Conservation (phyloP, 2,888 invertebrate genomes). For the Coelinius sp. region DNA sequence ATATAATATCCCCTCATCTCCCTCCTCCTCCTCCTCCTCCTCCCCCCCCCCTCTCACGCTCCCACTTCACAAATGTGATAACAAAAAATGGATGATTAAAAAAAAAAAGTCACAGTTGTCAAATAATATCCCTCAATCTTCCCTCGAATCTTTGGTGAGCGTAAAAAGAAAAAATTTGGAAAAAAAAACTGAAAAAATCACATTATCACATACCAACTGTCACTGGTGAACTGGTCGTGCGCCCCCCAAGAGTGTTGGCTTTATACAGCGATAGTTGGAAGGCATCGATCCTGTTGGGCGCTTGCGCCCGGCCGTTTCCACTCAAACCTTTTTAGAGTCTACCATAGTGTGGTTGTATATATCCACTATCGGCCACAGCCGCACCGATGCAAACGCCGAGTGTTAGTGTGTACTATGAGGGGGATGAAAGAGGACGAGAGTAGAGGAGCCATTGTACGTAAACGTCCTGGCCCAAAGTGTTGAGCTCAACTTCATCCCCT, state of each 20-base stretch:
- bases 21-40: too few relatives aligned
- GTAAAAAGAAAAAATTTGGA: background rate
- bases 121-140: too few relatives aligned
- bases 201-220: slow-evolving; percentile 54
- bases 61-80: too few relatives aligned
- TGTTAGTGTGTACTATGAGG: background rate
- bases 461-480: slow-evolving; percentile 24
- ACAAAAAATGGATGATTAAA: too few relatives aligned
- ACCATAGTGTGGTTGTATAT: slow-evolving; percentile 31
- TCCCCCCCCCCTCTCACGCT: too few relatives aligned
- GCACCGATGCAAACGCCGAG: slow-evolving; percentile 38
- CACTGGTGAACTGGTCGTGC: slow-evolving; percentile 67
- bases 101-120: too few relatives aligned
- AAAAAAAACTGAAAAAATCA: background rate
- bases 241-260: slow-evolving; percentile 66
- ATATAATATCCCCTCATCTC: too few relatives aligned
- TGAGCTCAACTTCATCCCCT: slow-evolving; percentile 12
- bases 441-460: slow-evolving; percentile 7
- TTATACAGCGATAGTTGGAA: slow-evolving; percentile 64
- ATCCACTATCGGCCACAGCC: slow-evolving; percentile 47
- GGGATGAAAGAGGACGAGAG: background rate
- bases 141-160: too few relatives aligned
- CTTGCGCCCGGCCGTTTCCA: slow-evolving; percentile 66
- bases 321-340: slow-evolving; percentile 37
- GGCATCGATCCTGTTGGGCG: slow-evolving; percentile 69